phyloP scores from a whole-genome alignment of 2,113 vertebrate genomes.

The Tretioscincus oriximinensis region DNA sequence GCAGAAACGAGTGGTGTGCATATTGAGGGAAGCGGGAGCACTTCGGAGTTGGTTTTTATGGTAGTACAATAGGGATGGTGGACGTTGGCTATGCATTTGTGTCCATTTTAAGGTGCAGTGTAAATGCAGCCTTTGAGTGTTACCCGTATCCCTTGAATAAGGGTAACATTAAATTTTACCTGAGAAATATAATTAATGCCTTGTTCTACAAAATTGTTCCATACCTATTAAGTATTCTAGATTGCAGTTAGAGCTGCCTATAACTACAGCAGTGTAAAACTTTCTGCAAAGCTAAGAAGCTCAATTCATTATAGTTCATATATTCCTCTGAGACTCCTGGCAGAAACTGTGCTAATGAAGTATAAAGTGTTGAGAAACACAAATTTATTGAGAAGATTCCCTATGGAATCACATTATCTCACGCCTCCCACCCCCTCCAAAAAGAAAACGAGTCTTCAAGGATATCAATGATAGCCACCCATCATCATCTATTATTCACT shows the following conservation, averaged over 20 bases:
- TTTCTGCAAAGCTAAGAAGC: not conserved
- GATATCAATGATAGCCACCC: slow-evolving; percentile 2
- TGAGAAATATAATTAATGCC: not conserved
- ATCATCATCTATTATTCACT: slow-evolving; percentile 8
- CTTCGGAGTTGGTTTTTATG: no score
- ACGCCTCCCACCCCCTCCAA: not conserved
- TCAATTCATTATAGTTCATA: slow-evolving; percentile 7
- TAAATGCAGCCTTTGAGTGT: no score
- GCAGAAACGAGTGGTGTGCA: no score
- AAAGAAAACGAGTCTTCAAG: not conserved
- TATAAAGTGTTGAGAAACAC: not conserved
- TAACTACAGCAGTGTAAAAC: not conserved
- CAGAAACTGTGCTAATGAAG: slow-evolving; percentile 12
- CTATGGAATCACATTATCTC: not conserved
- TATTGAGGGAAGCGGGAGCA: no score
- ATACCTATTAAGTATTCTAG: not conserved
- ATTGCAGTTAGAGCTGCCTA: not conserved
- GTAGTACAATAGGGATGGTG: no score
- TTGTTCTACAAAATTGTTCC: not conserved
- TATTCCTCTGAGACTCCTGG: not conserved
- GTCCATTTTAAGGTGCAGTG: no score
- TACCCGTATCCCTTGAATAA: no score
- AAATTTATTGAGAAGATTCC: slow-evolving; percentile 8
- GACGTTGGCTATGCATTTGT: no score
- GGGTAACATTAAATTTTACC: not conserved